Conservation (phyloP, 2,113 vertebrate species). For the Aspiorhynchus laticeps region DNA sequence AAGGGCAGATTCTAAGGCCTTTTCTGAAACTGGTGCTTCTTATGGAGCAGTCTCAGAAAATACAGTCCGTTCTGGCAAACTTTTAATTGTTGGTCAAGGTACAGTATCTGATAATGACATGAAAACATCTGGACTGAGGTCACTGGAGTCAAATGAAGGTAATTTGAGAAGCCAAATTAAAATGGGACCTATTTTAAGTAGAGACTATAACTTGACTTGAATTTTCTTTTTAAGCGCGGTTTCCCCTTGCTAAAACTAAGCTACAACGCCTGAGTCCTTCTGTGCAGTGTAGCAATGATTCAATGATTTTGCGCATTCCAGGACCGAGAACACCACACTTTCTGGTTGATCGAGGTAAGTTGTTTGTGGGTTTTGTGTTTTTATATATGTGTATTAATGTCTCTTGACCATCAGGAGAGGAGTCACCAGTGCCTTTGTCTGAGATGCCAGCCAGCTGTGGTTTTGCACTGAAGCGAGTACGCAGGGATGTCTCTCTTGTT, state of each 20-base stretch:
- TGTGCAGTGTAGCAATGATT: slow-evolving; percentile 45
- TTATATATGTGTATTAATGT: too few relatives aligned
- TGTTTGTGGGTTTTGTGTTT: not conserved
- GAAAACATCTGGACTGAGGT: not conserved
- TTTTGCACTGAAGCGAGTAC: slow-evolving; percentile 55
- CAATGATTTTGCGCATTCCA: slow-evolving; percentile 44
- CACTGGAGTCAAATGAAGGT: slow-evolving; percentile 4
- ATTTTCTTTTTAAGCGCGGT: not conserved
- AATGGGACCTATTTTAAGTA: not conserved
- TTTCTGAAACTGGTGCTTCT: not conserved
- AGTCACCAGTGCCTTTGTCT: slow-evolving; percentile 53
- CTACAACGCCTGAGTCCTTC: slow-evolving; percentile 10
- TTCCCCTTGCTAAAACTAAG: not conserved
- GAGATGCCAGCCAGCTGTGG: slow-evolving; percentile 60
- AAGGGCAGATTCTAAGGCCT: not conserved
- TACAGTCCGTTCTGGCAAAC: not conserved
- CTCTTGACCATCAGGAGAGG: slow-evolving; percentile 47
- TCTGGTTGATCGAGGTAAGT: slow-evolving; percentile 58
- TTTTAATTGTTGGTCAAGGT: not conserved
- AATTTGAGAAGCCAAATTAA: not conserved
- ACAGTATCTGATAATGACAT: not conserved
- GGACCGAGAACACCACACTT: slow-evolving; percentile 35
- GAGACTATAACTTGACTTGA: not conserved
- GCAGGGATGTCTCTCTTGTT: slow-evolving; percentile 56
- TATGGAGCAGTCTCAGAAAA: too few relatives aligned